These are phyloP conservation scores for Hippoglossus stenolepis DNA, from an alignment of 2,113 vertebrate genomes.

Conservation along the genomic window DNA sequence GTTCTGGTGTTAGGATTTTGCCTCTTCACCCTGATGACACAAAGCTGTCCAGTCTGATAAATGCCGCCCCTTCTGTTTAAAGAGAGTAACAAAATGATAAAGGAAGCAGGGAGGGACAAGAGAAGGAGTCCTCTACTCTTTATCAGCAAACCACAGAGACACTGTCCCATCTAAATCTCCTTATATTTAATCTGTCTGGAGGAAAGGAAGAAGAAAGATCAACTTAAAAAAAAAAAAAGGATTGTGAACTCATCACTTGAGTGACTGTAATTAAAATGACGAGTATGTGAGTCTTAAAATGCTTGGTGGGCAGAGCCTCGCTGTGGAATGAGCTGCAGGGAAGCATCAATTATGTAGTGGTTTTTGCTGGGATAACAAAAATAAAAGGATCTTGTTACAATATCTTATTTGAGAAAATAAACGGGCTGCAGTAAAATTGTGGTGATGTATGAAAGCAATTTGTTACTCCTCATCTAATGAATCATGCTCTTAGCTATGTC, in stretches of 20 bases:
- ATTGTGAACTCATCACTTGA: neutral
- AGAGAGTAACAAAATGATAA: neutral
- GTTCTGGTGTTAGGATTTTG: too few species aligned
- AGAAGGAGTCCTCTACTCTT: conserved; percentile 14
- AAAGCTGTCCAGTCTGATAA: neutral
- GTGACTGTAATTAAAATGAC: conserved; percentile 31
- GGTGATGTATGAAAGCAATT: conserved; percentile 30
- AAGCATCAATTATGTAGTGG: conserved; percentile 62
- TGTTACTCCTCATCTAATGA: conserved; percentile 21
- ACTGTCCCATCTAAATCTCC: conserved; percentile 17
- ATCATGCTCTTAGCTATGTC: neutral
- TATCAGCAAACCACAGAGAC: conserved; percentile 31
- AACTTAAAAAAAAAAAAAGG: neutral
- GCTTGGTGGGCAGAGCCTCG: conserved; percentile 15
- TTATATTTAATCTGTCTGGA: neutral
- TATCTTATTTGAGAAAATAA: conserved; percentile 36
- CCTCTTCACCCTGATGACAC: neutral
- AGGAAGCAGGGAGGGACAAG: conserved; percentile 7
- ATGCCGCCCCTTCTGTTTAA: conserved; percentile 4
- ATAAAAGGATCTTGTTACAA: conserved; percentile 50
- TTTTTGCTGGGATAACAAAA: conserved; percentile 41
- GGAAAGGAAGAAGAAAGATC: neutral
- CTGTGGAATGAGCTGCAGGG: conserved; percentile 48
- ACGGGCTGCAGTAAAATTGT: conserved; percentile 22
- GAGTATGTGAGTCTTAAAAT: conserved; percentile 4